Base-by-base conservation (phyloP, 2,888 invertebrate genomes). In the Morinoia aosen region DNA sequence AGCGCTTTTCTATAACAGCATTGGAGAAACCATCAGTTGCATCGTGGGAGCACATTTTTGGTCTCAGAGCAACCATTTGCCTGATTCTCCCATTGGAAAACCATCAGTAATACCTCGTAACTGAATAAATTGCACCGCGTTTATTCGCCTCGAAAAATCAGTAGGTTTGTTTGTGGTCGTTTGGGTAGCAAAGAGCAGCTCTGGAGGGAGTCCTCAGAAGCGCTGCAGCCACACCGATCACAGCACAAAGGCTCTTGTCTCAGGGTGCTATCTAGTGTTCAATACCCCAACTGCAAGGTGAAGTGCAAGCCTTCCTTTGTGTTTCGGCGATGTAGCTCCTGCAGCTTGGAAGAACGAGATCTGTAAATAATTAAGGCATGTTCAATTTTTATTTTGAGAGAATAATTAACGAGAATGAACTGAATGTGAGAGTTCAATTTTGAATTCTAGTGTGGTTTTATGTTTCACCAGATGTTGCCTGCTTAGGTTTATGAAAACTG, bases 61-160 rank as follows among this genome's bases (percentile, higher is more conserved):
- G 90, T 90, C 90, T 48, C 90, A 39, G 90, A 90, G 90, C 90
- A 90, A 40, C 90, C 90, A 90, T 90, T 90, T 90, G 90, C 90
- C 90, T 90, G 90, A 90, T 90, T 90, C 90, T 90, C 16, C 48
- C 90, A 90, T 90, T 90, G 90, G 90, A 90, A 90, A 90, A 90
- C 40, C 39, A 90, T 90, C 90, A 40, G 40, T 40, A 90, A 90
- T 90, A 90, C 48, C 90, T 90, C 90, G 90, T 48, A 90, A 90
- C 90, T 90, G 90, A 90, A 90, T 90, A 90, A 40, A 90, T 90
- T 90, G 40, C 40, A 40, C 0, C 12, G 40, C 39, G 14, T 90
- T 90, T 40, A 48, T 90, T 90, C 48, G 90, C 90, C 90, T 39
- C 48, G 40, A 48, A 90, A 90, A 90, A 90, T 48, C 90, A 40